These are phyloP conservation scores for Carettochelys insculpta DNA, from an alignment of 2,113 vertebrate genomes.

Conservation along the genomic window DNA sequence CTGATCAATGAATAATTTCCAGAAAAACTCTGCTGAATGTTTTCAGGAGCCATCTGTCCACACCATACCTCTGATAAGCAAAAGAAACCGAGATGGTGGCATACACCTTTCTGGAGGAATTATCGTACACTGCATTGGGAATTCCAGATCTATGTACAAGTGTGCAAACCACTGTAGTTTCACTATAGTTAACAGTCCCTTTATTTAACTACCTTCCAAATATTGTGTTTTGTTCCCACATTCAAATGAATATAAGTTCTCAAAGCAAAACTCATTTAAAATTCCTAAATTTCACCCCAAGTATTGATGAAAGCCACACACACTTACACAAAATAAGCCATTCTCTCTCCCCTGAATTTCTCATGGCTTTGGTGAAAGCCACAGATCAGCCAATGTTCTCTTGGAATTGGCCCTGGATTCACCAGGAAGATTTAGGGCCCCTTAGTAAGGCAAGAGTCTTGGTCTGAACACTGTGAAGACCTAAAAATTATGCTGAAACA, in stretches of 20 bases:
- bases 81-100: not conserved
- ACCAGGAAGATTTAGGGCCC: not conserved
- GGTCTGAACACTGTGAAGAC: not conserved
- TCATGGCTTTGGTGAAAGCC: rapidly evolving
- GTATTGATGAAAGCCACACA: not conserved
- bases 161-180: rapidly evolving
- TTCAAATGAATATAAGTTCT: not conserved
- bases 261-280: not conserved
- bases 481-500: not conserved
- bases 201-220: rapidly evolving
- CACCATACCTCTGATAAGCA: not conserved
- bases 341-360: rapidly evolving
- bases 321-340: rapidly evolving
- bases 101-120: conserved; percentile 5
- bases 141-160: not conserved
- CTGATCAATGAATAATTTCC: conserved; percentile 24
- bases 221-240: not conserved
- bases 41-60: not conserved
- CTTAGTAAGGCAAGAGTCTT: not conserved
- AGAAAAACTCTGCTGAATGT: conserved; percentile 3
- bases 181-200: not conserved
- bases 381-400: rapidly evolving
- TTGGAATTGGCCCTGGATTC: not conserved
- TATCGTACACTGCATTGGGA: not conserved
- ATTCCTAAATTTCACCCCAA: not conserved